These are phyloP conservation scores for Ammospiza nelsoni DNA, from an alignment of 2,113 vertebrate genomes.

Conservation along the genomic window DNA sequence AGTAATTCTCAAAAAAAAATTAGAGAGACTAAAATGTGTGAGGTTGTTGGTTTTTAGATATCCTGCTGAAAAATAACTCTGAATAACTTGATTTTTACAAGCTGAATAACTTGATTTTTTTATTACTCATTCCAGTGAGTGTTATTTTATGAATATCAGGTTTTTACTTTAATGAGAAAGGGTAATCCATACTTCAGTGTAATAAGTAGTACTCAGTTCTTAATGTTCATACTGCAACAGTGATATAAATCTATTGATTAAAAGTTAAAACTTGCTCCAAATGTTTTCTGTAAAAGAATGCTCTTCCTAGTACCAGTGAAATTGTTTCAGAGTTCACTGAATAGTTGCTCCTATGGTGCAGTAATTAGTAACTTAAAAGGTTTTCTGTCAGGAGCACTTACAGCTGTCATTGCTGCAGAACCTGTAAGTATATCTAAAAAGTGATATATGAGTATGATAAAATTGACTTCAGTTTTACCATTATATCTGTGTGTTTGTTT, in stretches of 20 bases:
- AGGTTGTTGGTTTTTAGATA: not conserved
- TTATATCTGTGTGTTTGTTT: not conserved
- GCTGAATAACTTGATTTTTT: not conserved
- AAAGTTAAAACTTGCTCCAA: not conserved
- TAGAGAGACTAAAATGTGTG: not conserved
- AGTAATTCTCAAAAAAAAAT: not conserved
- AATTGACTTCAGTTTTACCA: not conserved
- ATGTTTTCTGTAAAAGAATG: not conserved
- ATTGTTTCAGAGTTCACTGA: not conserved
- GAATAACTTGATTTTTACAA: not conserved
- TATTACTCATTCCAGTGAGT: not conserved
- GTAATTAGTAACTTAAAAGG: not conserved
- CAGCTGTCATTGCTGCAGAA: not conserved
- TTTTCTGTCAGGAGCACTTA: not conserved
- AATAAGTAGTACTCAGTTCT: not conserved
- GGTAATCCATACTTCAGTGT: not conserved
- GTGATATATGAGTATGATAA: not conserved
- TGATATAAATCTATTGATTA: not conserved
- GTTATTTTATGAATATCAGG: not conserved
- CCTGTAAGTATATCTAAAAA: not conserved
- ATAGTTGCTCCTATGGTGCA: not conserved
- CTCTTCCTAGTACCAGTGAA: not conserved
- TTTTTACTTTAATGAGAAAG: not conserved
- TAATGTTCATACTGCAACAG: not conserved
- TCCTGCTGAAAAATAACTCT: not conserved